A percentile compares a stretch with the other conserved stretches of the same genome.
phyloP scores from a whole-genome alignment of 2,113 vertebrate species.

The Myotis davidii region DNA sequence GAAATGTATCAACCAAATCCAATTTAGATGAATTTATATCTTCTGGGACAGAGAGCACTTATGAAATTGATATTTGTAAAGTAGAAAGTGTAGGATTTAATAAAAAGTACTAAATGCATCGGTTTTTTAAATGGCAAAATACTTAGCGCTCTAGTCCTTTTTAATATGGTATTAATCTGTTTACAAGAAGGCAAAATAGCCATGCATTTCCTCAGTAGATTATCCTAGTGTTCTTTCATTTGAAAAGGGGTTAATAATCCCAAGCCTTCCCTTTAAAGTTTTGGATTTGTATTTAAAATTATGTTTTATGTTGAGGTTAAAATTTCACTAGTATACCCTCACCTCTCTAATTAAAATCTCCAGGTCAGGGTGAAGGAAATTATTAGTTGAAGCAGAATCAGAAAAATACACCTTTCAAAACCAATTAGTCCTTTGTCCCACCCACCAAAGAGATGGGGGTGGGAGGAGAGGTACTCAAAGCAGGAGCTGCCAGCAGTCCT shows the following conservation, averaged over 20 bases:
- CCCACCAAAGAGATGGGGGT: not conserved
- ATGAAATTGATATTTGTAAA: constrained; percentile 44
- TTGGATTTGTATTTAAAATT: not conserved
- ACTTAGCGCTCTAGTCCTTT: not conserved
- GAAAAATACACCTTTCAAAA: not conserved
- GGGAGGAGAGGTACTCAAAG: not conserved
- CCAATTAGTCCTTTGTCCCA: not conserved
- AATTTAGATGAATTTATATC: constrained; percentile 50
- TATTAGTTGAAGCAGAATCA: not conserved
- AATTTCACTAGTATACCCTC: not conserved
- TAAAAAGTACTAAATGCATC: not conserved
- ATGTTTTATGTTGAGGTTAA: not conserved
- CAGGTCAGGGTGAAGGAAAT: not conserved
- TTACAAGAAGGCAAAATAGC: not conserved
- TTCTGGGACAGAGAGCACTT: not conserved
- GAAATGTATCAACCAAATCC: constrained; percentile 49
- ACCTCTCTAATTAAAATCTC: not conserved
- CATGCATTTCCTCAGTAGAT: not conserved
- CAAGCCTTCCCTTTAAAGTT: not conserved
- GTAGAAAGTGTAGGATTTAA: constrained; percentile 19
- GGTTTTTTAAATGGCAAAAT: not conserved
- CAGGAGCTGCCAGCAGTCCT: not conserved
- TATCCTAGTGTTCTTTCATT: not conserved
- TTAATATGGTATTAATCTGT: not conserved
- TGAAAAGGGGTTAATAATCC: not conserved